These are phyloP conservation scores for Pangasianodon hypophthalmus DNA, from an alignment of 2,113 vertebrate genomes.

Conservation along the genomic window DNA sequence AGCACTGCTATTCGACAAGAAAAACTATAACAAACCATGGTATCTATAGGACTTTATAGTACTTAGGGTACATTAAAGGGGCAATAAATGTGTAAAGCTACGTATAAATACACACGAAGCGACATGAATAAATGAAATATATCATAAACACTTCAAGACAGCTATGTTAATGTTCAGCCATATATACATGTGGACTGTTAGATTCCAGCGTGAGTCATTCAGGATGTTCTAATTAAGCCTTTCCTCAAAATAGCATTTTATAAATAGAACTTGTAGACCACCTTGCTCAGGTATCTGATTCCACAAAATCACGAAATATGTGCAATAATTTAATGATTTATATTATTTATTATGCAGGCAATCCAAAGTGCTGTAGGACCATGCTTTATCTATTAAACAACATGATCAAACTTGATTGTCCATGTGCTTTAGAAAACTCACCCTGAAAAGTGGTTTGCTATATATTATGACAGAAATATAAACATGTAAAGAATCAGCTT, in stretches of 20 bases:
- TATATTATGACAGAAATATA: neutral
- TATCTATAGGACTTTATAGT: neutral
- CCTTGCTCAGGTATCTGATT: neutral
- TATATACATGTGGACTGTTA: neutral
- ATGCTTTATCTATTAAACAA: neutral
- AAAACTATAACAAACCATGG: slow-evolving; percentile 22
- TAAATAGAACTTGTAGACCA: neutral
- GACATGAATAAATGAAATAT: neutral
- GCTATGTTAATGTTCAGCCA: neutral
- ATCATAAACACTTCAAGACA: neutral
- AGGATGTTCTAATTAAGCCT: neutral
- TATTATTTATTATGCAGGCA: neutral
- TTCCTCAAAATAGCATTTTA: neutral
- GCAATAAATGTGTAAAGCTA: neutral
- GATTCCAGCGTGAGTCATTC: neutral
- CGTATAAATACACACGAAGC: neutral
- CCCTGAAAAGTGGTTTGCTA: neutral
- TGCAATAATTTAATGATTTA: neutral
- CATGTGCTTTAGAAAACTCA: neutral
- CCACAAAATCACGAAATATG: neutral
- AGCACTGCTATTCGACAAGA: slow-evolving; percentile 27
- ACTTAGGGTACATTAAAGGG: neutral
- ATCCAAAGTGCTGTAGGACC: neutral
- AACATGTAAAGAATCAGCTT: neutral
- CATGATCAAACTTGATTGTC: neutral